phyloP scores from a whole-genome alignment of 2,797 vertebrate species.

The Acridotheres tristis region DNA sequence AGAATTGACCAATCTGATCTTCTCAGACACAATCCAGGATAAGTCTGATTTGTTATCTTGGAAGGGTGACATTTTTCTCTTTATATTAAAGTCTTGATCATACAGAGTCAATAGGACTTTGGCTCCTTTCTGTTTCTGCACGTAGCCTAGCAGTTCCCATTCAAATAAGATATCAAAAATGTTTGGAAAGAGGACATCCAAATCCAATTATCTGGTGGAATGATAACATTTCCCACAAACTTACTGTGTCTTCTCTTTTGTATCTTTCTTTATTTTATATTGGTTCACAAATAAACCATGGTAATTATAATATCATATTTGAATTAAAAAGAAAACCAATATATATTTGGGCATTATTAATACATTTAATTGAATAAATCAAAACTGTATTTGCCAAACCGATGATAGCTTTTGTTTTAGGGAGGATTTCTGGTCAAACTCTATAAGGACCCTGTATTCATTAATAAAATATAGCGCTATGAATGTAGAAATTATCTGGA shows the following conservation, averaged over 20 bases:
- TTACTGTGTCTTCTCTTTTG: background rate
- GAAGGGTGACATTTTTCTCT: background rate
- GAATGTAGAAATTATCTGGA: background rate
- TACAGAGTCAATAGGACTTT: background rate
- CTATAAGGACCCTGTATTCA: background rate
- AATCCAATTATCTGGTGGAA: background rate
- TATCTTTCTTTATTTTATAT: background rate
- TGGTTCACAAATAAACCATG: background rate
- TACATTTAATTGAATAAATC: background rate
- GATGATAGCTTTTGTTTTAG: background rate
- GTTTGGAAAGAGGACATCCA: background rate
- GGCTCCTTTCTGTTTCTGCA: background rate
- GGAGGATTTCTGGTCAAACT: background rate
- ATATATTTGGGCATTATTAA: background rate
- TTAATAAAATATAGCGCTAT: background rate
- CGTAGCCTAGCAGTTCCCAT: background rate
- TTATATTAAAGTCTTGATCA: background rate
- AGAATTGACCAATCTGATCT: background rate
- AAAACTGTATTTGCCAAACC: background rate
- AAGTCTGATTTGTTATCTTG: background rate
- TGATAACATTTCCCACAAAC: background rate
- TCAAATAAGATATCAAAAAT: background rate
- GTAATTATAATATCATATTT: background rate
- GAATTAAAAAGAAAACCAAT: background rate
- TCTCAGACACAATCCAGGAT: background rate